phyloP scores from a whole-genome alignment of 2,797 vertebrate species.

The Telmatherina bonti region DNA sequence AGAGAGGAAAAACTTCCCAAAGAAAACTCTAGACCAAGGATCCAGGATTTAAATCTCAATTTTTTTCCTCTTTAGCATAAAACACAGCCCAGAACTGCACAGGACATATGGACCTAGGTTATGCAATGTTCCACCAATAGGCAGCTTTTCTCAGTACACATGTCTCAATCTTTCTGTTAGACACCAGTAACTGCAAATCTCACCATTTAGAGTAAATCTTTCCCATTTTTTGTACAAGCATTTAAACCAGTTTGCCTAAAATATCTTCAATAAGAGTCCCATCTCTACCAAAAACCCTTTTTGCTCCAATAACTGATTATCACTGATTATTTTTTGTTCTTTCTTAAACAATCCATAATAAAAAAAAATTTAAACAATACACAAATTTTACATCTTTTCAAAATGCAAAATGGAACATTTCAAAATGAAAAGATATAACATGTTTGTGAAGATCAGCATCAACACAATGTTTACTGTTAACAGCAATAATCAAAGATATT shows the following conservation, averaged over 20 bases:
- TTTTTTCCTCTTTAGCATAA: slow-evolving; percentile 77
- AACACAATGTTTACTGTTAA: slow-evolving; percentile 36
- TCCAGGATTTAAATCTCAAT: slow-evolving; percentile 74
- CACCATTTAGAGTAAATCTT: slow-evolving; percentile 41
- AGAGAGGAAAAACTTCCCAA: slow-evolving; percentile 74
- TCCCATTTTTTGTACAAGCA: slow-evolving; percentile 49
- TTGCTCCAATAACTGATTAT: slow-evolving; percentile 44
- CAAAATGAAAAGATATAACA: slow-evolving; percentile 62
- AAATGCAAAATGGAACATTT: slow-evolving; percentile 64
- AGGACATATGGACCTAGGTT: slow-evolving; percentile 63
- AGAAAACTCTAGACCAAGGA: slow-evolving; percentile 75
- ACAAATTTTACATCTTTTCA: no score
- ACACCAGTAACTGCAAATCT: slow-evolving; percentile 29
- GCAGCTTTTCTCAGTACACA: slow-evolving; percentile 47
- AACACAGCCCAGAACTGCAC: slow-evolving; percentile 63
- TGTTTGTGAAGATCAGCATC: slow-evolving; percentile 62
- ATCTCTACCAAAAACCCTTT: slow-evolving; percentile 29
- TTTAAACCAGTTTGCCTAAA: slow-evolving; percentile 46
- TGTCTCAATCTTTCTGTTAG: slow-evolving; percentile 45
- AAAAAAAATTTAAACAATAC: no score
- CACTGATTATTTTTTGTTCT: no score
- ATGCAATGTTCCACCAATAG: slow-evolving; percentile 61
- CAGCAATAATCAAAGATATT: neutral
- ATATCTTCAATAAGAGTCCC: slow-evolving; percentile 16
- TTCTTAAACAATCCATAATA: no score